These are phyloP conservation scores for Philantomba maxwellii DNA, from an alignment of 2,113 vertebrate genomes.

Conservation along the genomic window DNA sequence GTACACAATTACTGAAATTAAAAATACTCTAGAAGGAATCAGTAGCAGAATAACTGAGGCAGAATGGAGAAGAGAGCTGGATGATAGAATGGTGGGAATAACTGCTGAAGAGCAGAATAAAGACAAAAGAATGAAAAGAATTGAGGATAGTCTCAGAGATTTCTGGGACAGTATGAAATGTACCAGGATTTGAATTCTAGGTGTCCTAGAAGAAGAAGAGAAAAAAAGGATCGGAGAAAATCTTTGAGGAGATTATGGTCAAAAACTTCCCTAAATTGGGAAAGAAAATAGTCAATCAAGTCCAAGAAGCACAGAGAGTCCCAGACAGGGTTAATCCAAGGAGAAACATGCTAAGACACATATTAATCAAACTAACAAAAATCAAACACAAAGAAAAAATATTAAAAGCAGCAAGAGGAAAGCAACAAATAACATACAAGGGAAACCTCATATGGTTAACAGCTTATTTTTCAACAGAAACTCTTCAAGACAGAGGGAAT, in stretches of 20 bases:
- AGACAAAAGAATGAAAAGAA: background rate
- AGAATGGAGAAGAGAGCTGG: background rate
- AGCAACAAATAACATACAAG: background rate
- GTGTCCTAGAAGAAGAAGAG: background rate
- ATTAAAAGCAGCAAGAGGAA: background rate
- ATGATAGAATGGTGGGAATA: background rate
- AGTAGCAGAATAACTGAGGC: background rate
- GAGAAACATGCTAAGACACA: background rate
- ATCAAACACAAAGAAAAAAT: background rate
- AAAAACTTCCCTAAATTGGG: background rate
- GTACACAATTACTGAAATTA: background rate
- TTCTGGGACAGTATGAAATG: background rate
- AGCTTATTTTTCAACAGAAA: background rate
- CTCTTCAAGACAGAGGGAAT: background rate
- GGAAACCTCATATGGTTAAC: background rate
- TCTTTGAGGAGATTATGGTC: background rate
- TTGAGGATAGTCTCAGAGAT: background rate
- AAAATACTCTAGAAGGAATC: background rate
- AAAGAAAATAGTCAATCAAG: background rate
- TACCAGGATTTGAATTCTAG: background rate
- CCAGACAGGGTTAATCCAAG: background rate
- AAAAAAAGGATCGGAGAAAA: background rate
- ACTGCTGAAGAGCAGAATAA: background rate
- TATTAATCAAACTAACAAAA: background rate
- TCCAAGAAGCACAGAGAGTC: background rate